Percentiles rank a stretch among this genome's conserved stretches.
Conservation (phyloP, 2,888 invertebrate species). For the Melieria omissa region DNA sequence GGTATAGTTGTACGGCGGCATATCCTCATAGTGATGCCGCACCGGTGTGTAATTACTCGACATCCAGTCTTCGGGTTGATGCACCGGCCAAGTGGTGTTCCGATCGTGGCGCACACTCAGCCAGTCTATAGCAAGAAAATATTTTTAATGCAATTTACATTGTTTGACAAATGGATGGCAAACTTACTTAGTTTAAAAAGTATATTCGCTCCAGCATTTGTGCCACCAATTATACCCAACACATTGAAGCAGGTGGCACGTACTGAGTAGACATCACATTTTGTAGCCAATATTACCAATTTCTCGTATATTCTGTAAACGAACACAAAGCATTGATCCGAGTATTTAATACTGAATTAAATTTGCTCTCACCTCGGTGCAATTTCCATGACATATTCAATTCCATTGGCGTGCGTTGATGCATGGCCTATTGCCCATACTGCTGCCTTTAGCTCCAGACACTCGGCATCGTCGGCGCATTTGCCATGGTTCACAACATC, state of each 20-base stretch:
- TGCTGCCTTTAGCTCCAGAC: conserved; percentile 84
- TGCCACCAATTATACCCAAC: conserved; percentile 82
- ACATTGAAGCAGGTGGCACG: conserved; percentile 91
- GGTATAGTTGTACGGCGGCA: conserved; percentile 64
- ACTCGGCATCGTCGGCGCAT: conserved; percentile 75
- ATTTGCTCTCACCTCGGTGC: conserved; percentile 54
- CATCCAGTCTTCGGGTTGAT: conserved; percentile 74
- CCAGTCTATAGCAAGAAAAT: conserved; percentile 70
- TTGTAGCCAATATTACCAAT: conserved; percentile 77
- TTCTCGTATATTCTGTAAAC: conserved; percentile 62
- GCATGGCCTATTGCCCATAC: conserved; percentile 91
- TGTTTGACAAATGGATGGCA: neutral
- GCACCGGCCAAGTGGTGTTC: conserved; percentile 80
- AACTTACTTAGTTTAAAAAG: conserved; percentile 76
- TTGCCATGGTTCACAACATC: conserved; percentile 67
- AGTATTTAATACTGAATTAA: neutral
- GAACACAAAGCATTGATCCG: neutral
- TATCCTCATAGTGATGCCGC: conserved; percentile 65
- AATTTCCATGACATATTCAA: conserved; percentile 74
- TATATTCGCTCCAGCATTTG: conserved; percentile 83
- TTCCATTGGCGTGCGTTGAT: conserved; percentile 80
- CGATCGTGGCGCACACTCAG: conserved; percentile 80
- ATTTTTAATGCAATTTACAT: conserved; percentile 5
- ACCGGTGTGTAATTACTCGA: conserved; percentile 67
- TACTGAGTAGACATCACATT: conserved; percentile 85